Evolutionary conservation across 2,113 vertebrate species (phyloP), one percentile per base, ranked within the genome.

Genomic region (Gorsachius goisagi): DNA sequence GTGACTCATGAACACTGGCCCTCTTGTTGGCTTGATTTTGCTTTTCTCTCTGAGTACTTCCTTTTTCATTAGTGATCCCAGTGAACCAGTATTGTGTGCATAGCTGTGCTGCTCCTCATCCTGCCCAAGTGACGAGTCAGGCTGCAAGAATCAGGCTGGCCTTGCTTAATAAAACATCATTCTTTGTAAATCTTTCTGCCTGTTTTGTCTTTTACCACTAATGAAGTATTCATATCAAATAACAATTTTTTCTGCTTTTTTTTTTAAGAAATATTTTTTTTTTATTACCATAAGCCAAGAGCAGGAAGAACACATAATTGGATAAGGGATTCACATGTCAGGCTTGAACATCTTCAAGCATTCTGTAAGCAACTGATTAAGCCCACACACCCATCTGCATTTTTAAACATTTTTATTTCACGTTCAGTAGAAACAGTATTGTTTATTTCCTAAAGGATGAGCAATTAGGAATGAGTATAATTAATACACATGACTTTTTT

Each of bases 401-500:
- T 75, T 96, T 93, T 58, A 90, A 96, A 52, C 37, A 69, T 91
- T 92, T 59, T 50, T 62, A 58, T 87, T 92, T 85, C 53, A 37
- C 91, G 71, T 95, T 94, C 86, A 71, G 41, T 85, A 92, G 62
- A 84, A 97, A 67, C 77, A 50, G 41, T 47, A 85, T 85, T 92
- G 91, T 93, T 97, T 97, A 85, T 81, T 96, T 97, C 84, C 86
- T 95, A 85, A 91, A 93, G 62, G 45, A 88, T 85, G 80, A 95
- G 50, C 84, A 93, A 89, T 87, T 95, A 96, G 50, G 37, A 87
- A 75, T 62, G 10, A 89, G 27, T 92, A 55, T 73, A 87, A 95
- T 92, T 92, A 91, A 91, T 58, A 58, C 50, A 79, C 2, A 12
- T 85, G 37, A 64, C 21, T 81, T 76, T 75, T 59, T 87, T 85